Evolutionary conservation across 2,797 vertebrate genomes (phyloP).

Genomic region (Garrulus glandarius): DNA sequence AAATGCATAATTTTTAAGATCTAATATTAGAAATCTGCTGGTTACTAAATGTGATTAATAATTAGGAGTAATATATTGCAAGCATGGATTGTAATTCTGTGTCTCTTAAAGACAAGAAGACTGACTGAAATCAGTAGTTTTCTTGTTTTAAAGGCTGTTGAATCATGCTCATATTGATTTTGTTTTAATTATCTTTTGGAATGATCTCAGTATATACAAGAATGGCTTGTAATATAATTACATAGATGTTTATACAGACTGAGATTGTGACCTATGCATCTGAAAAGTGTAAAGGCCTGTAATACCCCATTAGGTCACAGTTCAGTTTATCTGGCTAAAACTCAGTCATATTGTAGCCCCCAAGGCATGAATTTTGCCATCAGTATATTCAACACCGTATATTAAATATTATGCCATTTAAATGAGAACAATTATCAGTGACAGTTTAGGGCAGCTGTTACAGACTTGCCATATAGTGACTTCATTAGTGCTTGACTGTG

Average conservation of each 20-base stretch:
- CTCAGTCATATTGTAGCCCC: conserved; percentile 74
- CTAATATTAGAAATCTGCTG: not conserved
- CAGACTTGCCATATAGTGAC: conserved; percentile 64
- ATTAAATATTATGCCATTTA: conserved; percentile 73
- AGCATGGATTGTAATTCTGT: not conserved
- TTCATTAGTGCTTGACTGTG: conserved; percentile 60
- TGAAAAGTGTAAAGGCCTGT: conserved; percentile 64
- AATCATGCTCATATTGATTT: not conserved
- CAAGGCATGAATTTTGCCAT: conserved; percentile 66
- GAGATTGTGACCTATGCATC: conserved; percentile 2
- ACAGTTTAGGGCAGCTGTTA: conserved; percentile 66
- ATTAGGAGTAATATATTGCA: conserved; percentile 11
- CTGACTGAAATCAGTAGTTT: not conserved
- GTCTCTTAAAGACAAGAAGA: not conserved
- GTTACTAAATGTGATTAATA: conserved; percentile 25
- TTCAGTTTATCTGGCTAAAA: conserved; percentile 78
- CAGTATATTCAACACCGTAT: conserved; percentile 64
- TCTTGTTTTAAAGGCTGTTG: not conserved
- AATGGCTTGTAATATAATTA: conserved; percentile 36
- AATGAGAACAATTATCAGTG: conserved; percentile 71
- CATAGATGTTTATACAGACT: not conserved
- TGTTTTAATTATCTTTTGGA: conserved; percentile 34
- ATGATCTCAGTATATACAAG: conserved; percentile 25
- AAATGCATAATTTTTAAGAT: not conserved
- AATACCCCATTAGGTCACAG: conserved; percentile 76